A percentile compares a stretch with the other conserved stretches of the same genome.
Evolutionary conservation across 2,797 vertebrate genomes (phyloP).

Genomic region (Sebastes matsubarae): DNA sequence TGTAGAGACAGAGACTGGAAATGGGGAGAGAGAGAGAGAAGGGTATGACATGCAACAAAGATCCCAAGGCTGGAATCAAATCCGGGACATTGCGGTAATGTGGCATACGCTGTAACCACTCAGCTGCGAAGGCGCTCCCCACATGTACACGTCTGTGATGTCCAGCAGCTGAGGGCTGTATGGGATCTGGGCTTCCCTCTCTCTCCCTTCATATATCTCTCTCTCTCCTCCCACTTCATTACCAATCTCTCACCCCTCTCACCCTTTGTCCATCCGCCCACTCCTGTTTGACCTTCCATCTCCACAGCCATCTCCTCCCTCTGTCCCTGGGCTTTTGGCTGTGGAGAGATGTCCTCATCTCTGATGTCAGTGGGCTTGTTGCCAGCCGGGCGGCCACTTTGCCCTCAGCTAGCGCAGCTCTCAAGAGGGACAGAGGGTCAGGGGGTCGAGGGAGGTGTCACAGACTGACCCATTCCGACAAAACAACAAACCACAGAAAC

Average conservation of each 20-base stretch:
- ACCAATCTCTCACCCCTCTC: slow-evolving; percentile 30
- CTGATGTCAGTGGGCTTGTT: slow-evolving; percentile 62
- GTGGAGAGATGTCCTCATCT: slow-evolving; percentile 68
- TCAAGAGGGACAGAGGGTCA: slow-evolving; percentile 55
- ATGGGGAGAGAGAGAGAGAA: neutral
- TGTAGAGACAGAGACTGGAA: neutral
- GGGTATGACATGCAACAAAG: neutral
- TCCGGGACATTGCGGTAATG: neutral
- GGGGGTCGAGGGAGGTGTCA: slow-evolving; percentile 50
- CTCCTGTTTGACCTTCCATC: slow-evolving; percentile 55
- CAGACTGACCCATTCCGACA: slow-evolving; percentile 38
- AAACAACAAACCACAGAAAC: slow-evolving; percentile 45
- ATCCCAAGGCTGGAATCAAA: neutral
- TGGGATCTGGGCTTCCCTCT: slow-evolving; percentile 12
- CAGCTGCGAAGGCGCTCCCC: neutral
- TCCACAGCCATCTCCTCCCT: slow-evolving; percentile 43
- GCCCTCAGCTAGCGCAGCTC: slow-evolving; percentile 54
- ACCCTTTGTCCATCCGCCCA: slow-evolving; percentile 33
- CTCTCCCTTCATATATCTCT: neutral
- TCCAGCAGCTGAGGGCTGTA: slow-evolving; percentile 27
- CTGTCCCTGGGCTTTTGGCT: slow-evolving; percentile 44
- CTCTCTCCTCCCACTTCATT: slow-evolving; percentile 38
- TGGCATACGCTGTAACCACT: neutral
- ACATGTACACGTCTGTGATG: slow-evolving; percentile 19
- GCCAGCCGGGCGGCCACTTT: slow-evolving; percentile 60